Conservation (phyloP, 2,797 vertebrate genomes). For the Erithacus rubecula region DNA sequence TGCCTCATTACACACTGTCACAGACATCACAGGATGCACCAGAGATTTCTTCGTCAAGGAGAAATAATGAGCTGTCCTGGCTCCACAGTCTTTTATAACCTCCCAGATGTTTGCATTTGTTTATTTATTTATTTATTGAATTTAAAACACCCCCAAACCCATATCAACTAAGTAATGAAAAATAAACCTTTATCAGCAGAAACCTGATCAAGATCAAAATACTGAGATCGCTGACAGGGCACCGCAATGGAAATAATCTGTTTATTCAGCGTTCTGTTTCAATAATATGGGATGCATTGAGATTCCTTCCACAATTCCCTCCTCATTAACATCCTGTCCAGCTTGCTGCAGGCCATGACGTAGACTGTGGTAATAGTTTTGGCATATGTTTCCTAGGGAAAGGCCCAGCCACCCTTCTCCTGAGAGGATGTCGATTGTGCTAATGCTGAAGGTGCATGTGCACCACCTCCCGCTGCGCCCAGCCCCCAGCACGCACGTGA, state of each 20-base stretch:
- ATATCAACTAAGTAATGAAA: background rate
- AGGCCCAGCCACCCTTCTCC: slow-evolving; percentile 37
- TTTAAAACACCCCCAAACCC: slow-evolving; percentile 12
- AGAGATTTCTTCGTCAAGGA: slow-evolving; percentile 42
- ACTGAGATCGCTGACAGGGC: slow-evolving; percentile 13
- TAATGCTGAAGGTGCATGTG: slow-evolving; percentile 43
- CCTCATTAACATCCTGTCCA: slow-evolving; percentile 45
- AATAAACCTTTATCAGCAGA: slow-evolving; percentile 17
- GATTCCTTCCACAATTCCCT: slow-evolving; percentile 19
- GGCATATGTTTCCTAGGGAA: slow-evolving; percentile 64
- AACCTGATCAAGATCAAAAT: slow-evolving; percentile 46
- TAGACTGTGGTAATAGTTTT: slow-evolving; percentile 54
- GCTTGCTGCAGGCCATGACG: slow-evolving; percentile 51
- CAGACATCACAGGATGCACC: slow-evolving; percentile 47
- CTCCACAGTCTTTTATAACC: slow-evolving; percentile 28
- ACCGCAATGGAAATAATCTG: slow-evolving; percentile 8
- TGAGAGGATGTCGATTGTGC: slow-evolving; percentile 33
- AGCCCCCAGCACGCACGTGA: slow-evolving; percentile 3
- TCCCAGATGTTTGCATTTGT: slow-evolving; percentile 25
- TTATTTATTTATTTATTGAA: background rate
- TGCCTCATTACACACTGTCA: slow-evolving; percentile 53
- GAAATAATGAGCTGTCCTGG: slow-evolving; percentile 68
- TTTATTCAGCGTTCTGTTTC: slow-evolving; percentile 33
- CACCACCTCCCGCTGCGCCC: slow-evolving; percentile 56
- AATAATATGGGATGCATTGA: background rate